Percentiles rank a stretch among this genome's conserved stretches.
Conservation (phyloP, 2,888 invertebrate genomes). For the Lasioglossum vierecki region DNA sequence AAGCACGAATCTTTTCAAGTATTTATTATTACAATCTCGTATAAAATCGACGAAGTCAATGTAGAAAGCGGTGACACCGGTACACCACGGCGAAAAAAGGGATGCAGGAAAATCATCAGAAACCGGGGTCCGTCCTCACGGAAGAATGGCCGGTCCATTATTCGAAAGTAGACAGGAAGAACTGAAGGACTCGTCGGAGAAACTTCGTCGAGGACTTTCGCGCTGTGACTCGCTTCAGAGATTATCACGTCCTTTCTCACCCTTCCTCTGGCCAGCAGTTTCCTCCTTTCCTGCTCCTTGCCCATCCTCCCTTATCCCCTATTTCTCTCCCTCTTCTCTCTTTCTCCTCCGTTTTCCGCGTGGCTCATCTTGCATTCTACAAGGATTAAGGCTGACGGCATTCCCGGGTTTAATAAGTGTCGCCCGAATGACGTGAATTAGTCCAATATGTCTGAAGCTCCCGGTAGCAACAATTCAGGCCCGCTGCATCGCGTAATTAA, state of each 20-base stretch:
- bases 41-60: too few species aligned
- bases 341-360: conserved; percentile 5
- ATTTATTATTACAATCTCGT: background rate
- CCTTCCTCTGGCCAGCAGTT: conserved; percentile 8
- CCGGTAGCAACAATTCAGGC: conserved; percentile 78
- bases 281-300: conserved; percentile 14
- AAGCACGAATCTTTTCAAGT: background rate
- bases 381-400: conserved; percentile 77
- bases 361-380: conserved; percentile 69
- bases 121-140: background rate
- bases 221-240: conserved; percentile 42
- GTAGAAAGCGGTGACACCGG: background rate
- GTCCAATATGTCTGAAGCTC: conserved; percentile 79
- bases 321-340: conserved; percentile 7
- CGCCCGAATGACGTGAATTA: conserved; percentile 81
- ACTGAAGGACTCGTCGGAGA: conserved; percentile 21
- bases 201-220: conserved; percentile 42
- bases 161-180: conserved; percentile 33
- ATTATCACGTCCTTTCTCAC: conserved; percentile 51
- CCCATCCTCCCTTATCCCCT: background rate
- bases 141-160: conserved; percentile 26
- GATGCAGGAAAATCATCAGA: background rate
- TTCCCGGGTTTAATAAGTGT: conserved; percentile 82
- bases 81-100: background rate
- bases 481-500: conserved; percentile 79